Evolutionary conservation across 2,888 invertebrate genomes (phyloP), one percentile per base, ranked within the genome.

Genomic region (Drosophila gaucha): DNA sequence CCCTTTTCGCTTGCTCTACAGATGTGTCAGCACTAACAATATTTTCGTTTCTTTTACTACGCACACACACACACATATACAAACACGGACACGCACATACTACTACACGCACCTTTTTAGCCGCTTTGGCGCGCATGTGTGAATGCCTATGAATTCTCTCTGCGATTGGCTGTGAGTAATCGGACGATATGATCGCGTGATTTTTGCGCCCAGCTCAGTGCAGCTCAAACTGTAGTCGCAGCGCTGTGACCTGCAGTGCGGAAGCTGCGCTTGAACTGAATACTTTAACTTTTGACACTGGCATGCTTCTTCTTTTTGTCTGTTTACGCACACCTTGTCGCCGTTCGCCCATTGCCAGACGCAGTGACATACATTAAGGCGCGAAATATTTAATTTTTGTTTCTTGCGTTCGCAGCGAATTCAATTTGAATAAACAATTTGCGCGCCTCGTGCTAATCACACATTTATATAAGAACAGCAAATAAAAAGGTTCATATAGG

Each of bases 151-250:
- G 49, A 62, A 36, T 64, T 56, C 62, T 66, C 56, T 63, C 36
- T 74, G 59, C 47, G 71, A 86, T 83, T 88, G 80, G 71, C 60
- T 74, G 78, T 67, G 68, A 78, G 78, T 74, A 77, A 85, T 87
- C 88, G 70, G 75, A 51, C 80, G 77, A 85, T 77, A 38, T 49
- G 79, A 85, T 87, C 86, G 86, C 86, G 88, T 86, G 86, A 89
- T 89, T 73, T 74, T 59, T 39, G 66, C 18, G 35, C 46, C 28
- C 8, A 20, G 16, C 12, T 2, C 73, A 74, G 10, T 73, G 59
- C 51, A 5, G 0, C 43, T 26, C 6, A 78, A 87, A 84, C 83
- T 82, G 67, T 75, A 50, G 26, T 31, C 31, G 62, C 71, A 68
- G 71, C 33, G 46, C 46, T 30, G n/a, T 6, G 33, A 10, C 2